These are phyloP conservation scores for Cephalopachus bancanus DNA, from an alignment of 2,797 vertebrate species.

Conservation along the genomic window DNA sequence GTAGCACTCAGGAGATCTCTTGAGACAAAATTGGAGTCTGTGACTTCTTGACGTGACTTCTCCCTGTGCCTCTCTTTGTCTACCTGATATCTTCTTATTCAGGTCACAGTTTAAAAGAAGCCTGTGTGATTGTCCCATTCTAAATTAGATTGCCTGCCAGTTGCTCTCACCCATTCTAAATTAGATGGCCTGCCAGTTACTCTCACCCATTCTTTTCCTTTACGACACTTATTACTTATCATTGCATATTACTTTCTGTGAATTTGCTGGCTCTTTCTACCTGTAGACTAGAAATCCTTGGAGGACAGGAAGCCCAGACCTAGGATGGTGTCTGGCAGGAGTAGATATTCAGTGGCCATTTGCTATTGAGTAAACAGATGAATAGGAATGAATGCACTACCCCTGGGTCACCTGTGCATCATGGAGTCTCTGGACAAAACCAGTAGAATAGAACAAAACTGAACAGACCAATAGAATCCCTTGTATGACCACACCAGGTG, in stretches of 20 bases:
- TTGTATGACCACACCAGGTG: background rate
- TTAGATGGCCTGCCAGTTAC: background rate
- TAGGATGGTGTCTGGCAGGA: background rate
- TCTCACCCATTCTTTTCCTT: background rate
- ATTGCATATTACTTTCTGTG: background rate
- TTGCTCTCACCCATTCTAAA: background rate
- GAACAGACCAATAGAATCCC: background rate
- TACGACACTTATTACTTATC: background rate
- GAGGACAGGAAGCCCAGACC: background rate
- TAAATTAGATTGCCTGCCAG: background rate
- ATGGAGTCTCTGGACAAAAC: constrained; percentile 10
- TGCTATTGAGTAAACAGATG: background rate
- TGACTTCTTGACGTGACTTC: background rate
- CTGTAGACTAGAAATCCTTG: background rate
- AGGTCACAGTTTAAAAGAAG: background rate
- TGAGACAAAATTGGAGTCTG: background rate
- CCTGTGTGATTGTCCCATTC: background rate
- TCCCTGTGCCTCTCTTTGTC: background rate
- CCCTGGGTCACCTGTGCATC: background rate
- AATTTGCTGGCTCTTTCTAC: background rate
- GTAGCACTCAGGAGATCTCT: background rate
- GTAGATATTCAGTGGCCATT: background rate
- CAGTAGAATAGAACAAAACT: background rate
- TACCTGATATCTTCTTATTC: background rate
- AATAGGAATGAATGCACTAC: background rate